phyloP scores from a whole-genome alignment of 2,113 vertebrate genomes.

The Macaca nemestrina region DNA sequence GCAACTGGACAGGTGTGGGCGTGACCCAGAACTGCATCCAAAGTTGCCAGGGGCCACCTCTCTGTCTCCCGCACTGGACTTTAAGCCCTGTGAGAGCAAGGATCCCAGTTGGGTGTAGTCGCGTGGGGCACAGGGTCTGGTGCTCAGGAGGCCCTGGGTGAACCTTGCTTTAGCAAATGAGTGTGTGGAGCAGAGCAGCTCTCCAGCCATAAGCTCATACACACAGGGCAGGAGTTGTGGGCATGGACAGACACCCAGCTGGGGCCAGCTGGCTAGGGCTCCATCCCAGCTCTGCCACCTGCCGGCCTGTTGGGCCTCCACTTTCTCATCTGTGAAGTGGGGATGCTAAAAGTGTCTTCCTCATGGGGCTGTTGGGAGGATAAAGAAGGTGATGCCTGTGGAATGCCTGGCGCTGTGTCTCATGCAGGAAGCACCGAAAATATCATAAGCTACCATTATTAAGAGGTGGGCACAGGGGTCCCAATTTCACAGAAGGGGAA shows the following conservation, averaged over 20 bases:
- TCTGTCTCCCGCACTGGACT: not conserved
- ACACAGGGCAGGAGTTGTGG: not conserved
- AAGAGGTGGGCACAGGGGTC: not conserved
- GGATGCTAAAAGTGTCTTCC: not conserved
- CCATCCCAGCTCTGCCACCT: not conserved
- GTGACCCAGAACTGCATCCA: not conserved
- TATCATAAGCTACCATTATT: not conserved
- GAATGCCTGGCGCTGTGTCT: not conserved
- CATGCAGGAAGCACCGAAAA: not conserved
- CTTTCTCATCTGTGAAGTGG: slow-evolving; percentile 5
- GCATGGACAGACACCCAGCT: accelerated
- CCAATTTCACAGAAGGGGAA: not conserved
- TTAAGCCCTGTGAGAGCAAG: not conserved
- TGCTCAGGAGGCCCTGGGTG: not conserved
- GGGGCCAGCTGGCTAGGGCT: not conserved
- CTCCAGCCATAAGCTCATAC: not conserved
- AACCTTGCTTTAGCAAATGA: not conserved
- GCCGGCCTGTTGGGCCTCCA: not conserved
- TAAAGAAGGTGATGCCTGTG: not conserved
- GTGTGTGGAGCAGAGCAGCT: not conserved
- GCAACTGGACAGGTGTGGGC: not conserved
- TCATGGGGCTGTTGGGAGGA: not conserved
- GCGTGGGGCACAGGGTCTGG: not conserved
- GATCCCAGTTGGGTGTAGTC: not conserved
- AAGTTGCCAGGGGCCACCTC: not conserved